A percentile compares a stretch with the other conserved stretches of the same genome.
Conservation (phyloP, 2,888 invertebrate species). For the Xiphydria camelus region DNA sequence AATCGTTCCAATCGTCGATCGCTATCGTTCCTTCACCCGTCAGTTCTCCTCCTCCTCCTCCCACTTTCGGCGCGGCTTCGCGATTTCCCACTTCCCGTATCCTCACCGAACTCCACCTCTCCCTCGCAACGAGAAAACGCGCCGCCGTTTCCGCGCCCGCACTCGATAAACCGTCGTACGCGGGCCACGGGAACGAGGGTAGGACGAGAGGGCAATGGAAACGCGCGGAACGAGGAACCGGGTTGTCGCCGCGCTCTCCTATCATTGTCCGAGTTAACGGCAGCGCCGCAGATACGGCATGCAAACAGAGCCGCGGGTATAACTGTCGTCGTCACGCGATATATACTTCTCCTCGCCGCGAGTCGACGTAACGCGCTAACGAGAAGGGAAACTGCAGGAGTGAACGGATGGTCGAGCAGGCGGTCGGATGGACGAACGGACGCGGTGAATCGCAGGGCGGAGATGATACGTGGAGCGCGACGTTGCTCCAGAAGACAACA, state of each 20-base stretch:
- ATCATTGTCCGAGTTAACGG: slow-evolving; percentile 24
- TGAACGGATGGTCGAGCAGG: slow-evolving; percentile 2
- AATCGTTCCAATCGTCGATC: too few relatives aligned
- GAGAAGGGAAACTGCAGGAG: slow-evolving; percentile 8
- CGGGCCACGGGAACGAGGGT: not conserved
- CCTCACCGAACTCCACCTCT: too few relatives aligned
- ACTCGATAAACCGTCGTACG: too few relatives aligned
- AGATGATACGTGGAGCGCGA: slow-evolving; percentile 3
- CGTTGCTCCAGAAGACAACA: slow-evolving; percentile 4
- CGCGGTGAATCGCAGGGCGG: not conserved
- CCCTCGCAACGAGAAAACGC: too few relatives aligned
- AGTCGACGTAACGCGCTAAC: slow-evolving; percentile 20
- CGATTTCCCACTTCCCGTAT: too few relatives aligned
- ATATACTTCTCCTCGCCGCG: too few relatives aligned
- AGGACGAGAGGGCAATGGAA: not conserved
- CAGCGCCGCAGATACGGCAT: slow-evolving; percentile 32
- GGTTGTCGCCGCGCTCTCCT: slow-evolving; percentile 17
- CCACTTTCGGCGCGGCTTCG: too few relatives aligned
- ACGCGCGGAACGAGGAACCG: slow-evolving; percentile 21
- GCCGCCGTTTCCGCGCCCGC: too few relatives aligned
- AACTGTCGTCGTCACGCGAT: slow-evolving; percentile 41
- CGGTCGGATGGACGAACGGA: slow-evolving; percentile 5
- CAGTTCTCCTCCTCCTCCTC: too few relatives aligned
- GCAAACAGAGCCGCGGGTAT: slow-evolving; percentile 33
- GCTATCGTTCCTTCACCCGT: too few relatives aligned